Evolutionary conservation across 2,888 invertebrate genomes (phyloP).

Genomic region (Elmis aenea): DNA sequence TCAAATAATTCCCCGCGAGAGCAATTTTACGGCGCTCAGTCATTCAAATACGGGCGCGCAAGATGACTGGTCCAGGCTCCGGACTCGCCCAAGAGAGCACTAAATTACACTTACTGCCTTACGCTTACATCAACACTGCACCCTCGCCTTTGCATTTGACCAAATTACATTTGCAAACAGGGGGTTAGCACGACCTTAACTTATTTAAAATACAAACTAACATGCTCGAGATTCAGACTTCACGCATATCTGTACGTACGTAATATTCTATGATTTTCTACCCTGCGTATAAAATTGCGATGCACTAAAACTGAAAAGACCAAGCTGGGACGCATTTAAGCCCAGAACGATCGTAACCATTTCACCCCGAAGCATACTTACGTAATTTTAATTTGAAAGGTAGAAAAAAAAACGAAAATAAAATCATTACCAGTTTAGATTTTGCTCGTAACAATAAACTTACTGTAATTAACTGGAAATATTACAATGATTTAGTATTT

Average conservation of each 20-base stretch:
- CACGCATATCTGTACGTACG: too few relatives aligned
- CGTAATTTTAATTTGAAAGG: too few relatives aligned
- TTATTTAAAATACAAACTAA: slow-evolving; percentile 27
- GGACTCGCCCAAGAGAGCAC: slow-evolving; percentile 42
- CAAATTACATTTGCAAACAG: slow-evolving; percentile 46
- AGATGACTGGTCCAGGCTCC: slow-evolving; percentile 32
- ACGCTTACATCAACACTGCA: slow-evolving; percentile 47
- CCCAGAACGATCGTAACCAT: not conserved
- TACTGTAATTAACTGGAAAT: too few relatives aligned
- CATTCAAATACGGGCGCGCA: slow-evolving; percentile 42
- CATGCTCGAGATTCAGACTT: too few relatives aligned
- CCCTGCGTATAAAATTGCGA: not conserved
- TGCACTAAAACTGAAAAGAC: not conserved
- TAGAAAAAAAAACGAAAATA: too few relatives aligned
- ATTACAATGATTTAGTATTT: too few relatives aligned
- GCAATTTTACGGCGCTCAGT: slow-evolving; percentile 62
- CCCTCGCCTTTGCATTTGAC: slow-evolving; percentile 45
- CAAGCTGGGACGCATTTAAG: not conserved
- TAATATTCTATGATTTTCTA: not conserved
- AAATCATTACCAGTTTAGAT: too few relatives aligned
- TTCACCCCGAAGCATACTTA: too few relatives aligned
- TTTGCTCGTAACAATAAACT: too few relatives aligned
- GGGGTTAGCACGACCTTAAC: slow-evolving; percentile 39
- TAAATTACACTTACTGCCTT: slow-evolving; percentile 49
- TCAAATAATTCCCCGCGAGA: slow-evolving; percentile 69